These are phyloP conservation scores for Scaptomyza pallida DNA, from an alignment of 1,140 invertebrate species.

Conservation along the genomic window DNA sequence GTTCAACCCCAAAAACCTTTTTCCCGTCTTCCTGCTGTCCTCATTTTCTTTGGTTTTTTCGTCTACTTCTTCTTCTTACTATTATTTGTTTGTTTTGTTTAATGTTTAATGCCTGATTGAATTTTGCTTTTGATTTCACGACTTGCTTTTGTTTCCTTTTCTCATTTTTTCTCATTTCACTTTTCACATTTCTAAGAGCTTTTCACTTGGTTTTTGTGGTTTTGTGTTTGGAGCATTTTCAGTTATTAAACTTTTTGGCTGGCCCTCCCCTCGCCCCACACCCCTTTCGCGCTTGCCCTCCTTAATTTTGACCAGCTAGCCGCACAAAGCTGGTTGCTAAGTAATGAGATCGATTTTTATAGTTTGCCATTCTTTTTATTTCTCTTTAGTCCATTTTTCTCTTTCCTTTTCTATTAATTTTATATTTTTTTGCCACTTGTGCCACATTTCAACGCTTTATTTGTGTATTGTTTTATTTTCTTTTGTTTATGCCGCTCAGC, in stretches of 20 bases:
- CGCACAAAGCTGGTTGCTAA: slow-evolving; percentile 52
- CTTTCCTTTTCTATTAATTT: slow-evolving; percentile 13
- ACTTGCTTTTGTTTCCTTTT: slow-evolving; percentile 58
- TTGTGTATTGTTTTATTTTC: slow-evolving; percentile 38
- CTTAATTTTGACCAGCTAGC: no score
- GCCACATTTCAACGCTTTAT: slow-evolving; percentile 47
- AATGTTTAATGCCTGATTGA: slow-evolving; percentile 80
- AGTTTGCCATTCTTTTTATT: slow-evolving; percentile 29
- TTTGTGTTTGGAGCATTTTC: slow-evolving; percentile 70
- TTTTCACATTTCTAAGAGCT: slow-evolving; percentile 59
- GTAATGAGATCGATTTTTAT: slow-evolving; percentile 77
- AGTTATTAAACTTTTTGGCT: slow-evolving; percentile 69
- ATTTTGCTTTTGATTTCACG: slow-evolving; percentile 70
- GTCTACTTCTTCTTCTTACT: slow-evolving; percentile 25
- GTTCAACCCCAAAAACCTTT: slow-evolving; percentile 10
- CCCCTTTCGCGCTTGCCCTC: slow-evolving; percentile 24
- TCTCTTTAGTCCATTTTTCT: slow-evolving; percentile 11
- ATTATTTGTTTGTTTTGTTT: slow-evolving; percentile 41
- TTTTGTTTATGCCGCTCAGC: slow-evolving; percentile 42
- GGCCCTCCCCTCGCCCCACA: slow-evolving; percentile 28
- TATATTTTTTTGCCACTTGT: slow-evolving; percentile 44
- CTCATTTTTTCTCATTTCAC: slow-evolving; percentile 4
- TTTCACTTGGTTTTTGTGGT: slow-evolving; percentile 64
- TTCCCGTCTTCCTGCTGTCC: no score
- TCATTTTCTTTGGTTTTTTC: slow-evolving; percentile 32